These are phyloP conservation scores for Microctonus hyperodae DNA, from an alignment of 2,888 invertebrate genomes.

Conservation along the genomic window DNA sequence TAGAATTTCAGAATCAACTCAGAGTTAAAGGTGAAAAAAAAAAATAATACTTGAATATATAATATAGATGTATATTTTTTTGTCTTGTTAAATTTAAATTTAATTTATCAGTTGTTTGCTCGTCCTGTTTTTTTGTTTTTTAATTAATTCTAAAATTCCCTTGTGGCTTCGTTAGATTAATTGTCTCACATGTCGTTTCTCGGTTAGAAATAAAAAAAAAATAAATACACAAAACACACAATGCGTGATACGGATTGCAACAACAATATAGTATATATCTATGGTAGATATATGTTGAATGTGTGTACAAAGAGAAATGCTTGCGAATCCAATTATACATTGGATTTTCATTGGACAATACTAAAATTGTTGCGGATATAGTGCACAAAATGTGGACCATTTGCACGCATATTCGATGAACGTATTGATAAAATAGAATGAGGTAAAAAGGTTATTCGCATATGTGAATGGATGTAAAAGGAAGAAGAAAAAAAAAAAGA, in stretches of 20 bases:
- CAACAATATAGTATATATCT: background rate
- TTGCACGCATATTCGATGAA: conserved; percentile 18
- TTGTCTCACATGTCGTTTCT: conserved; percentile 11
- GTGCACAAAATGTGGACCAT: conserved; percentile 9
- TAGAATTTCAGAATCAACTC: too few relatives aligned
- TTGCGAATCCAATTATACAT: conserved; percentile 21
- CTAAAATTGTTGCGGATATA: conserved; percentile 10
- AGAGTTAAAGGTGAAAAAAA: too few relatives aligned
- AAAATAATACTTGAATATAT: background rate
- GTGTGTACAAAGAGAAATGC: background rate
- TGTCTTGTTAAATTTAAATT: background rate
- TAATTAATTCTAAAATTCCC: background rate
- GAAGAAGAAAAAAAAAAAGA: too few relatives aligned
- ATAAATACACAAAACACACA: background rate
- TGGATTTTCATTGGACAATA: conserved; percentile 17
- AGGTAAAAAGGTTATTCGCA: background rate
- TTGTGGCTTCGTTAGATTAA: conserved; percentile 1
- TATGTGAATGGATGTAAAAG: background rate
- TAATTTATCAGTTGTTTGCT: background rate
- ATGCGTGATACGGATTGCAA: conserved; percentile 4
- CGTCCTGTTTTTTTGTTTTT: background rate
- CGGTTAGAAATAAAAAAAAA: conserved; percentile 12
- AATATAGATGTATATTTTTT: background rate
- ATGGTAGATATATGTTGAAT: too few relatives aligned
- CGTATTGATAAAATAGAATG: background rate